Base-by-base conservation (phyloP, 2,888 invertebrate species). In the Aplocera efformata region DNA sequence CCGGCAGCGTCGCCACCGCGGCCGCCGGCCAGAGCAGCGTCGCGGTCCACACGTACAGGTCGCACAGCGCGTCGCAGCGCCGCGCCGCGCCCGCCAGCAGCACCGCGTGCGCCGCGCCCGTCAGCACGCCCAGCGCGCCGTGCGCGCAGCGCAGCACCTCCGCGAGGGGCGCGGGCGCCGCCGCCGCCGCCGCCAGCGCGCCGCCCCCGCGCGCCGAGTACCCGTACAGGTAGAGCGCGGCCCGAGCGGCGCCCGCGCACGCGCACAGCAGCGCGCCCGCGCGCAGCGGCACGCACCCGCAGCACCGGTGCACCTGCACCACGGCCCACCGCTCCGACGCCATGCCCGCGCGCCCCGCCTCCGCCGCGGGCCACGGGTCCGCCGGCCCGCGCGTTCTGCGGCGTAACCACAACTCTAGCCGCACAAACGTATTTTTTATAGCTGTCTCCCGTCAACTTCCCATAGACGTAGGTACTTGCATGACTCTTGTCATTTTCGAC, bases 341-440 rank as follows among this genome's bases (percentile, higher is more conserved):
- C n/a, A n/a, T n/a, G n/a, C n/a, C n/a, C n/a, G n/a, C n/a, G n/a
- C 23, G 48, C 56, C 60, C 1, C 63, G 67, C 70, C 73, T 72
- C 7, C 17, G 6, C 6, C 17, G 11, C 28, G 24, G 1, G 6
- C 22, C 1, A 1, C 6, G 8, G 22, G 6, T 7, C n/a, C 9
- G 10, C 17, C 11, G 3, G 1, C 1, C n/a, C 17, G 3, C 7
- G 7, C 1, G 7, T 6, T 7, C n/a, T n/a, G n/a, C n/a, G n/a
- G n/a, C n/a, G n/a, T n/a, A n/a, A n/a, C n/a, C n/a, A n/a, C n/a
- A n/a, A n/a, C n/a, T n/a, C n/a, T n/a, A n/a, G n/a, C n/a, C n/a
- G n/a, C n/a, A n/a, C n/a, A n/a, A n/a, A n/a, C n/a, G n/a, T n/a
- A n/a, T n/a, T n/a, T n/a, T n/a, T n/a, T n/a, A n/a, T n/a, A n/a